Base-by-base conservation (phyloP, 2,888 invertebrate species). In the Polia nebulosa region DNA sequence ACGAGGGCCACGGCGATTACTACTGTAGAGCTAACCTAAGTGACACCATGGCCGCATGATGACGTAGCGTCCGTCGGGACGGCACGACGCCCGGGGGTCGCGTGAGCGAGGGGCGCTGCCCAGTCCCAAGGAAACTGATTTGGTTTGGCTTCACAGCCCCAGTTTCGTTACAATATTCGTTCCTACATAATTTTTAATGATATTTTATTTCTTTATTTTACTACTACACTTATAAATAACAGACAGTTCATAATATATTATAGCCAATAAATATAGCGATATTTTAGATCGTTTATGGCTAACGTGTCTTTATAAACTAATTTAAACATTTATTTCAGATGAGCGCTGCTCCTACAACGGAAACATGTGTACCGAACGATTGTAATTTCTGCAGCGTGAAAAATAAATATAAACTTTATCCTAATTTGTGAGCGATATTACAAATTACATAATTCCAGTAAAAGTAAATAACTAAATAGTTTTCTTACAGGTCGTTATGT, bases 1-100 rank as follows among this genome's bases (percentile, higher is more conserved):
- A 47, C 85, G 88, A 81, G 89, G 89, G 87, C 74, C 85, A 84
- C 91, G 91, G 91, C 93, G 92, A 90, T 89, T 88, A 86, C 85
- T 82, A 85, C 85, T 76, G 86, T 80, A 85, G 41, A 81, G 86
- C 90, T 92, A 91, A 88, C 85, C 91, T 93, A 93, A 90, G 91
- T 89, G 88, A 91, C 94, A 94, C 88, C 95, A 95, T 95, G 95
- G 95, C 95, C 95, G 95, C 95, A 95, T 95, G 95, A 93, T 95
- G 95, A 93, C 94, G 85, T 86, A 88, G 87, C 81, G 86, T 87
- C 87, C 89, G 86, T 86, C 87, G 89, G 89, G 90, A 85, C 88
- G 81, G 85, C 86, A 72, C 82, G 86, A 79, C 87, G 71, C 81
- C 80, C 65, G 65, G 64, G 66, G 76, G 17, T 6, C 64, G 36